Percentiles rank a stretch among this genome's conserved stretches.
These are phyloP conservation scores for Heliornis fulica DNA, from an alignment of 2,113 vertebrate genomes.

Conservation along the genomic window DNA sequence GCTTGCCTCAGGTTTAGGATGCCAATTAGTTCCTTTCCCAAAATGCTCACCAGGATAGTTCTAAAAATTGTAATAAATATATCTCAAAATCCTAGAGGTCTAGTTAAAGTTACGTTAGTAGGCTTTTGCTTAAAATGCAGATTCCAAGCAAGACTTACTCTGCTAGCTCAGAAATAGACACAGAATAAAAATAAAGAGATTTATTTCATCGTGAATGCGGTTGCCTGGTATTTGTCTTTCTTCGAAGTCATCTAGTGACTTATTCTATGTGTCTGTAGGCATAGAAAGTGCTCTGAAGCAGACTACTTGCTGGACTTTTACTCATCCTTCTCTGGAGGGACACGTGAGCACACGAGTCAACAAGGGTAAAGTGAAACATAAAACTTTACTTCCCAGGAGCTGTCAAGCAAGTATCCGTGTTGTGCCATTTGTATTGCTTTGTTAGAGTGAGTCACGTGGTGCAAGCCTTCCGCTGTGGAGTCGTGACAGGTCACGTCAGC, in stretches of 20 bases:
- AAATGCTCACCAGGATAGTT: constrained; percentile 54
- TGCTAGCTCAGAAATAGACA: constrained; percentile 47
- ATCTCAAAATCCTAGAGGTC: constrained; percentile 50
- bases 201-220: constrained; percentile 32
- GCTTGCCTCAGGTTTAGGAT: constrained; percentile 36
- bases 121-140: constrained; percentile 64
- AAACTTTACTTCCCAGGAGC: neutral
- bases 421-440: neutral
- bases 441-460: neutral
- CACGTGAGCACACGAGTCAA: neutral
- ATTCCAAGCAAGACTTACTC: constrained; percentile 27
- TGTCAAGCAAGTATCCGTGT: neutral
- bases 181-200: constrained; percentile 45
- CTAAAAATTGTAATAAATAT: constrained; percentile 62
- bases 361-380: neutral
- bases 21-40: constrained; percentile 53
- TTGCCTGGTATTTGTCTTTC: constrained; percentile 54
- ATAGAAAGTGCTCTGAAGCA: neutral
- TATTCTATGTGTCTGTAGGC: constrained; percentile 14
- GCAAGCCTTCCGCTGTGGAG: neutral
- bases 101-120: constrained; percentile 39
- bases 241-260: constrained; percentile 49
- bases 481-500: fast-evolving
- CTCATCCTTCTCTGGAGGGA: neutral
- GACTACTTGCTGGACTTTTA: neutral